Base-by-base conservation (phyloP, 2,113 vertebrate genomes). In the Lampris incognitus region DNA sequence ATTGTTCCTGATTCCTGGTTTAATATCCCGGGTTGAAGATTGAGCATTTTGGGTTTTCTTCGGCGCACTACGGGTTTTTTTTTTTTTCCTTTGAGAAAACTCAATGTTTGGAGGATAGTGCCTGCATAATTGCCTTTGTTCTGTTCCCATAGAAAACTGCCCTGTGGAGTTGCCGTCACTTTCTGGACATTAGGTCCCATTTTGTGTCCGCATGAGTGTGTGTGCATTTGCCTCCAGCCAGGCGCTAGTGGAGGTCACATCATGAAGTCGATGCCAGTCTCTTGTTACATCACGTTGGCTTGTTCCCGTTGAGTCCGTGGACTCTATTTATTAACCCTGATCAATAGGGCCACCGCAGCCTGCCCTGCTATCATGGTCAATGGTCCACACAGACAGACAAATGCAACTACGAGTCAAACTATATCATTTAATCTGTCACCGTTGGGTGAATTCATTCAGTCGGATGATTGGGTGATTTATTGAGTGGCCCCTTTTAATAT, bases 101-200 rank as follows among this genome's bases (percentile, higher is more conserved):
- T 68, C 24, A 54, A 39, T 54, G 44, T 66, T 61, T 39, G 6
- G 10, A 64, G 3, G 37, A 66, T 42, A 62, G 56, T 39, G 66
- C 65, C 62, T 85, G 63, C 75, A 64, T 82, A 76, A 66, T 54
- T 65, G 55, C 40, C 66, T 40, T 63, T 66, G 60, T 78, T 62
- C 7, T 69, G 59, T 36, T 71, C 6, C 73, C n/a, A 40, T 41
- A 9, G 55, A 63, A 65, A 75, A 62, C 46, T 48, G n/a, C 44
- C 64, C 69, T 46, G 39, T 71, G 39, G 41, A 62, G 55, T n/a
- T 55, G 24, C n/a, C 57, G 77, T 83, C 46, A 42, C 61, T 83
- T 75, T 71, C 69, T 13, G 6, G 7, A 62, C 46, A 52, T 13
- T 3, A 52, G 1, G 1, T 48, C 40, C 36, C 38, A 58, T 56